These are phyloP conservation scores for Smithornis capensis DNA, from an alignment of 2,113 vertebrate species.

Conservation along the genomic window DNA sequence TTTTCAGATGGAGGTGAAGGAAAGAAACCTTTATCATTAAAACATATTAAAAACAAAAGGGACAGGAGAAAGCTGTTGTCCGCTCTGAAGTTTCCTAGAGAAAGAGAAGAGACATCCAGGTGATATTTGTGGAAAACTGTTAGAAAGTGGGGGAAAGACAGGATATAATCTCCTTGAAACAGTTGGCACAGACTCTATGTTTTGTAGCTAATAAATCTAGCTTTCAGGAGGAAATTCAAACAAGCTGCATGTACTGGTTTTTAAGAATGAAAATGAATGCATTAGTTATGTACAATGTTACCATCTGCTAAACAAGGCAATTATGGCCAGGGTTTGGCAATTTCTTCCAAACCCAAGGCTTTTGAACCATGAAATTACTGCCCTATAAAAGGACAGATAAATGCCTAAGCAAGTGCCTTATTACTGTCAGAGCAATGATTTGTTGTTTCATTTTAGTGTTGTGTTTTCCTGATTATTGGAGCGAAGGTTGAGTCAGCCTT, in stretches of 20 bases:
- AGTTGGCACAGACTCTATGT: neutral
- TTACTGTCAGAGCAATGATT: conserved; percentile 25
- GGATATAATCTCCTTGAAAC: neutral
- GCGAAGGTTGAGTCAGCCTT: neutral
- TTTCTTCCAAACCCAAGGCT: neutral
- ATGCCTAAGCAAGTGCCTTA: conserved; percentile 7
- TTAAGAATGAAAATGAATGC: conserved; percentile 20
- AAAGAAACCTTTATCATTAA: neutral
- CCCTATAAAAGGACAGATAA: conserved; percentile 35
- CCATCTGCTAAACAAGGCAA: conserved; percentile 1
- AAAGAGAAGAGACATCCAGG: conserved; percentile 1
- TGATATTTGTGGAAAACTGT: neutral
- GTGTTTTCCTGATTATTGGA: conserved; percentile 30
- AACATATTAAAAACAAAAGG: neutral
- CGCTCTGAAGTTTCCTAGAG: neutral
- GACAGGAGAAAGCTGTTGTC: neutral
- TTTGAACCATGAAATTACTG: conserved; percentile 49
- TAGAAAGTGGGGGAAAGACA: neutral
- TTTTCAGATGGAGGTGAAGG: neutral
- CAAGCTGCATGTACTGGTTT: conserved; percentile 29
- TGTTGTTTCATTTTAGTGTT: conserved; percentile 31
- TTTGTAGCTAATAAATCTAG: conserved; percentile 56
- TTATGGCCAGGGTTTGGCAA: conserved; percentile 3
- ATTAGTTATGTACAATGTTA: conserved; percentile 36
- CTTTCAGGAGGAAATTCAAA: conserved; percentile 30